Conservation (phyloP, 1,140 invertebrate genomes). For the Macrosteles quadrilineatus region DNA sequence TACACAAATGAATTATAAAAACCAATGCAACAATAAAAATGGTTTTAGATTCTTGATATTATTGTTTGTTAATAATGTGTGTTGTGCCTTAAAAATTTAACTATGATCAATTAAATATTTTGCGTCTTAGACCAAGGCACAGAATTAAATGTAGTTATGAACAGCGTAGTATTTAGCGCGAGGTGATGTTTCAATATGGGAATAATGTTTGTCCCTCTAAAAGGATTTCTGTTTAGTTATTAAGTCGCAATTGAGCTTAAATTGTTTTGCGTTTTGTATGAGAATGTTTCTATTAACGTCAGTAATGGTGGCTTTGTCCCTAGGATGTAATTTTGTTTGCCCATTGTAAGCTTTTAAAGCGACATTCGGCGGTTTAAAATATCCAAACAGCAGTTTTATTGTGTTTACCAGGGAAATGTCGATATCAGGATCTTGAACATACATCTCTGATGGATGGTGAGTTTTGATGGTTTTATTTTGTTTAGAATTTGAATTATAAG, state of each 20-base stretch:
- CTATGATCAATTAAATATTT: too few species aligned
- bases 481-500: too few species aligned
- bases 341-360: constrained; percentile 14
- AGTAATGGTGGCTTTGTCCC: neutral
- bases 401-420: constrained; percentile 36
- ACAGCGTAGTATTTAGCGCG: neutral
- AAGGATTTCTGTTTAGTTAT: neutral
- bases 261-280: neutral
- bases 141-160: neutral
- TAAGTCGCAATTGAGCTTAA: neutral
- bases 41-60: too few species aligned
- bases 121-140: too few species aligned
- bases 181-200: constrained; percentile 25
- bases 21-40: too few species aligned
- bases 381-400: constrained; percentile 38
- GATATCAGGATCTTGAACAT: constrained; percentile 29
- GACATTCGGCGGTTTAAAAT: constrained; percentile 43
- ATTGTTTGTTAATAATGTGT: too few species aligned
- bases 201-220: neutral
- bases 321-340: neutral
- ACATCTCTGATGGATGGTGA: constrained; percentile 39
- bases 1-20: too few species aligned
- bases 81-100: too few species aligned
- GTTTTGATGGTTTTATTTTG: too few species aligned
- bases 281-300: neutral